phyloP scores from a whole-genome alignment of 2,113 vertebrate species.

The Labrus mixtus region DNA sequence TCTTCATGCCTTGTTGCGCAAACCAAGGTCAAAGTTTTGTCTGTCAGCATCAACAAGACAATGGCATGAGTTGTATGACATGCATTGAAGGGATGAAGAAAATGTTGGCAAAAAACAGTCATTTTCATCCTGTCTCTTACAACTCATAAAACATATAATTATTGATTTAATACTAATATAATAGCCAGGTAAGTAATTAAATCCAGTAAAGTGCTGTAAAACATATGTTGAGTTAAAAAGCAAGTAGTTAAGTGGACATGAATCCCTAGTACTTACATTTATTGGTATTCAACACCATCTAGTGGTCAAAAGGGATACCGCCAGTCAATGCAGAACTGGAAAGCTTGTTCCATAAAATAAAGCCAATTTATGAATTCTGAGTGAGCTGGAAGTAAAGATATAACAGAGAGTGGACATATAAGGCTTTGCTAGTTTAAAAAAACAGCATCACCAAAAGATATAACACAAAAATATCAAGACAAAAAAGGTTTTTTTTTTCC shows the following conservation, averaged over 20 bases:
- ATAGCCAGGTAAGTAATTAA: not conserved
- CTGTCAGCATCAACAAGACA: not conserved
- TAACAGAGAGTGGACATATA: too few species aligned
- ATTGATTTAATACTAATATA: not conserved
- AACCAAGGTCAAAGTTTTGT: not conserved
- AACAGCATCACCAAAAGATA: not conserved
- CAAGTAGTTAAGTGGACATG: not conserved
- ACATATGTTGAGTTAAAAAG: not conserved
- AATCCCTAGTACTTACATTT: not conserved
- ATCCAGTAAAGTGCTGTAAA: not conserved
- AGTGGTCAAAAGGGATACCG: conserved; percentile 32
- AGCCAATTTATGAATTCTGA: not conserved
- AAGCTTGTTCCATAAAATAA: not conserved
- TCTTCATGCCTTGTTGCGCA: not conserved
- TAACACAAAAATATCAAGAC: not conserved
- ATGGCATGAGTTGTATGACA: not conserved
- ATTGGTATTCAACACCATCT: conserved; percentile 53
- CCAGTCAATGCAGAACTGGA: not conserved
- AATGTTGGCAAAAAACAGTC: not conserved
- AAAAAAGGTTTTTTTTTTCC: conserved; percentile 42
- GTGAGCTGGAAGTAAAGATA: not conserved
- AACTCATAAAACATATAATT: too few species aligned
- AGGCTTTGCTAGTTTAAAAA: too few species aligned
- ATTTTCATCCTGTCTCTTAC: too few species aligned
- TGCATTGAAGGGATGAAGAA: not conserved